Evolutionary conservation across 2,797 vertebrate genomes (phyloP).

Genomic region (Darevskia mixta): DNA sequence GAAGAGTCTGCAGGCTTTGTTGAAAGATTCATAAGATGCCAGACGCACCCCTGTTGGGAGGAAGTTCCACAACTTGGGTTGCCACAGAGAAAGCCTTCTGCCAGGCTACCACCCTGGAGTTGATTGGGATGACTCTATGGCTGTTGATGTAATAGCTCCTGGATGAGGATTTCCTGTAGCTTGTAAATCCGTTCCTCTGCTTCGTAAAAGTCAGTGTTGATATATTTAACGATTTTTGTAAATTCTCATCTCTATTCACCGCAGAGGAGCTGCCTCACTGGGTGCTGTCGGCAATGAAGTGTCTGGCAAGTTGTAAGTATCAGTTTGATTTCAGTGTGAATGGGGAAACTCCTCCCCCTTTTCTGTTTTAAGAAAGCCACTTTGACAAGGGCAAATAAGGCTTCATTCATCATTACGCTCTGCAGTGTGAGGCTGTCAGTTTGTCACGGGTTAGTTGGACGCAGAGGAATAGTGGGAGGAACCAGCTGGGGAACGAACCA

Average conservation of each 20-base stretch:
- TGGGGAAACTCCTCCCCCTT: neutral
- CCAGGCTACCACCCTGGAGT: too few species aligned
- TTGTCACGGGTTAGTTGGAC: too few species aligned
- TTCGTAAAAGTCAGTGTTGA: neutral
- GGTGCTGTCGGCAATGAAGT: constrained; percentile 97
- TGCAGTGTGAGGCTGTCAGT: too few species aligned
- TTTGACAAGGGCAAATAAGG: neutral
- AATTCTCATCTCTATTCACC: neutral
- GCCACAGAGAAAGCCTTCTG: too few species aligned
- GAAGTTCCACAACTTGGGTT: too few species aligned
- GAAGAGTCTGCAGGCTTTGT: too few species aligned
- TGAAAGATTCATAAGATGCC: too few species aligned
- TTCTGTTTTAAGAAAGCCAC: neutral
- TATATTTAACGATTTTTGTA: neutral
- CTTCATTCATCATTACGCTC: too few species aligned
- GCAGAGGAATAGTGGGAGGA: too few species aligned
- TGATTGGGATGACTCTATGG: too few species aligned
- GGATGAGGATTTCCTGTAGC: neutral
- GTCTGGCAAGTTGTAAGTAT: constrained; percentile 94
- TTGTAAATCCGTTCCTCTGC: neutral
- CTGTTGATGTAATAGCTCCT: neutral
- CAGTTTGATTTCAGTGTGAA: neutral
- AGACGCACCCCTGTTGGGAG: too few species aligned
- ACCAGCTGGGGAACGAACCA: too few species aligned
- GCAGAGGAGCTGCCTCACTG: constrained; percentile 93